Evolutionary conservation across 2,888 invertebrate species (phyloP).

Genomic region (Hylaea fasciaria): DNA sequence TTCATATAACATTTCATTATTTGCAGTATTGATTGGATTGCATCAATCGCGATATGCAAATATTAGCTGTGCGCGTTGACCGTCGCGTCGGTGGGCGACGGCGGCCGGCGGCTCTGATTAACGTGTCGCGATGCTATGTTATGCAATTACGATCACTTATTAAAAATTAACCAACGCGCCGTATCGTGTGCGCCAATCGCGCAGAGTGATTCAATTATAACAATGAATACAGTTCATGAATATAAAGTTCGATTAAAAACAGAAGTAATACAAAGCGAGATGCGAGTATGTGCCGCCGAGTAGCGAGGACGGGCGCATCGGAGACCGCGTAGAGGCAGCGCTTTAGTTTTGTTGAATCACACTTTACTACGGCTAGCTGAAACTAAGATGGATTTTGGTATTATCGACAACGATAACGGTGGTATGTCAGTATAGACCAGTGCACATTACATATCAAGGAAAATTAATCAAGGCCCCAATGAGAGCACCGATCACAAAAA

Average conservation of each 20-base stretch:
- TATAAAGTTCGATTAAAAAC: conserved; percentile 29
- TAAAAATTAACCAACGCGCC: conserved; percentile 72
- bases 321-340: not conserved
- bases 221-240: conserved; percentile 20
- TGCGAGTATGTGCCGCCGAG: conserved; percentile 20
- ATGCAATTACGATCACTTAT: conserved; percentile 81
- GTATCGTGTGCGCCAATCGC: conserved; percentile 41
- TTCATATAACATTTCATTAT: conserved; percentile 79
- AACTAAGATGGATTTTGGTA: not conserved
- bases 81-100: conserved; percentile 42
- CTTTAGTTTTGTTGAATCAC: not conserved
- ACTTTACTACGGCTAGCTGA: not conserved
- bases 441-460: no score
- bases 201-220: conserved; percentile 31
- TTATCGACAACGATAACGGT: no score
- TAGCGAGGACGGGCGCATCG: conserved; percentile 8
- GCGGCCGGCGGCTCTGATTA: conserved; percentile 58
- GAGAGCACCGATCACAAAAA: not conserved
- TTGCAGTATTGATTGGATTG: conserved; percentile 83
- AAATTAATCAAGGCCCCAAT: not conserved
- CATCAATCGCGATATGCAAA: conserved; percentile 84
- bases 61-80: conserved; percentile 77
- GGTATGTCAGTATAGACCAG: no score
- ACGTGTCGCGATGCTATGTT: conserved; percentile 71
- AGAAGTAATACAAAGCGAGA: conserved; percentile 15